Conservation (phyloP, 64 coral and sea anemone species). For the Acropora yongei region DNA sequence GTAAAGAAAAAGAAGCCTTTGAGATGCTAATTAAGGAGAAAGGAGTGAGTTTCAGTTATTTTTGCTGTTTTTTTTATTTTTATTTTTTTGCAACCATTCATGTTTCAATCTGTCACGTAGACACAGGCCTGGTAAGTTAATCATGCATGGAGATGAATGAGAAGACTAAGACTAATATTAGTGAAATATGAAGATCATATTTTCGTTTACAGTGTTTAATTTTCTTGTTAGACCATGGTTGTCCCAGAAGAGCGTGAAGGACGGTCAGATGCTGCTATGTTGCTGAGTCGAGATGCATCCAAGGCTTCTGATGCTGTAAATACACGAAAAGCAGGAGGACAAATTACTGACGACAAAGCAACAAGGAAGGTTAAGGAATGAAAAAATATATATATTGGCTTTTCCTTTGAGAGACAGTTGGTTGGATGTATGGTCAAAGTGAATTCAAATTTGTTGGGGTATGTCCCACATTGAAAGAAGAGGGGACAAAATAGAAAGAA, state of each 20-base stretch:
- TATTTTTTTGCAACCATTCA: neutral
- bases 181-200: no score
- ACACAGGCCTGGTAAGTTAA: no score
- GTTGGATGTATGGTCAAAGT: no score
- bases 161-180: no score
- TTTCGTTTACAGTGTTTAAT: no score
- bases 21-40: constrained; percentile 93
- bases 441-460: no score
- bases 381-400: neutral
- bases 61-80: neutral
- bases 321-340: constrained; percentile 86
- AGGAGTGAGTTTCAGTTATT: constrained; percentile 63
- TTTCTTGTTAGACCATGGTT: constrained; percentile 86
- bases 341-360: constrained; percentile 48
- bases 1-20: constrained; percentile 99
- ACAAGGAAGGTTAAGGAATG: constrained; percentile 59
- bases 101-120: no score
- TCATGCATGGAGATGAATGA: no score
- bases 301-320: constrained; percentile 85
- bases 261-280: constrained; percentile 49
- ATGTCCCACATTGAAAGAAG: no score
- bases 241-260: constrained; percentile 93
- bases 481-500: no score
- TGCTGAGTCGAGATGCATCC: constrained; percentile 80
- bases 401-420: no score